Evolutionary conservation across 2,113 vertebrate species (phyloP).

Genomic region (Platycercus adscitus): DNA sequence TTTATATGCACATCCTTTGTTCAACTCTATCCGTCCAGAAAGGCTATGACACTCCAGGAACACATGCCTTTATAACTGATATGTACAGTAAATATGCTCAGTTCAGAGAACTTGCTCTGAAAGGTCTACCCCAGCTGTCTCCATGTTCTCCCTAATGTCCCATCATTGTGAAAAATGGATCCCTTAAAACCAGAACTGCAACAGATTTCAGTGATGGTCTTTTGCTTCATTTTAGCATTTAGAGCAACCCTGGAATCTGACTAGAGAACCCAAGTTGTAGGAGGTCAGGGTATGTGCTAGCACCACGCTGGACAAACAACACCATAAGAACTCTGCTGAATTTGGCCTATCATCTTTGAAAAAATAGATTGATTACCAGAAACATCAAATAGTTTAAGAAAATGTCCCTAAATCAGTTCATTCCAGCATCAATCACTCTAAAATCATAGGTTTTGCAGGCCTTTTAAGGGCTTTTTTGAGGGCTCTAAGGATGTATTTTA

Average conservation of each 20-base stretch:
- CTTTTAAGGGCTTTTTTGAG: background rate
- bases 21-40: background rate
- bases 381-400: background rate
- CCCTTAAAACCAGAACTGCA: constrained; percentile 11
- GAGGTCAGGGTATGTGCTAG: background rate
- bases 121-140: background rate
- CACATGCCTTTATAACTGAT: background rate
- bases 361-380: background rate
- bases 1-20: background rate
- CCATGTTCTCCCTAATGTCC: background rate
- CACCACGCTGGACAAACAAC: background rate
- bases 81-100: background rate
- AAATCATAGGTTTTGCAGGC: background rate
- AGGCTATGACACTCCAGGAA: background rate
- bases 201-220: constrained; percentile 7
- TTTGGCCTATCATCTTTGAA: background rate
- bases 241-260: background rate
- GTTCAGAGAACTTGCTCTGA: background rate
- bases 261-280: background rate
- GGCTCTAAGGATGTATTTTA: background rate
- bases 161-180: background rate
- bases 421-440: background rate
- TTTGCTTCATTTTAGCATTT: constrained; percentile 42
- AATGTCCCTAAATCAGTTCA: background rate
- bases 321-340: background rate